phyloP scores from a whole-genome alignment of 2,113 vertebrate species.

The Aphelocoma coerulescens region DNA sequence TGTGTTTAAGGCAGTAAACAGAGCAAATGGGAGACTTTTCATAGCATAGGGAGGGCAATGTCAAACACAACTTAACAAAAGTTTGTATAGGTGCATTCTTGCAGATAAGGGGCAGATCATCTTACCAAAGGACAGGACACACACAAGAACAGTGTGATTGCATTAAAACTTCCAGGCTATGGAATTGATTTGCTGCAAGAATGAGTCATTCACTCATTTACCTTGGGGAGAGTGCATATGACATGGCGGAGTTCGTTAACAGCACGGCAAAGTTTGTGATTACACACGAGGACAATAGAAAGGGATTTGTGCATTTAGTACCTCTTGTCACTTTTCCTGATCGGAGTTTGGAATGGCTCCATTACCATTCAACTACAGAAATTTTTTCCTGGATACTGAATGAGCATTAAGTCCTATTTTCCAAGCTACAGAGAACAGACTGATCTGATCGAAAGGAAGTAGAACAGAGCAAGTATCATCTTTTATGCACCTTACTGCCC shows the following conservation, averaged over 20 bases:
- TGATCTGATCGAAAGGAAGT: background rate
- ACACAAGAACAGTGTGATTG: background rate
- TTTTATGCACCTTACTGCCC: background rate
- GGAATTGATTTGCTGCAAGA: background rate
- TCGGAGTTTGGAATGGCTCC: background rate
- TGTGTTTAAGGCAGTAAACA: background rate
- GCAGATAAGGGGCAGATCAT: background rate
- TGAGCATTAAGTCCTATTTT: background rate
- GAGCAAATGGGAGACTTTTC: background rate
- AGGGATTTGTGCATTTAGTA: background rate
- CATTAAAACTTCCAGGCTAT: background rate
- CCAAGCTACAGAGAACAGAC: background rate
- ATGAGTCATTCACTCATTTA: background rate
- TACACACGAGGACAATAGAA: background rate
- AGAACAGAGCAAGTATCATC: background rate
- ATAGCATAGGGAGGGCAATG: background rate
- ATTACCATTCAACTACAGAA: background rate
- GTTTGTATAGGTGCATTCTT: background rate
- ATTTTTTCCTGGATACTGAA: background rate
- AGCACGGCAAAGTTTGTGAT: background rate
- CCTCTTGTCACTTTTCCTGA: background rate
- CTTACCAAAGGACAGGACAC: background rate
- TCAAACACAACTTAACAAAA: background rate
- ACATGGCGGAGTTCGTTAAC: background rate
- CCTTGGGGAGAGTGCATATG: background rate